Percentiles rank a stretch among this genome's conserved stretches.
Evolutionary conservation across 1,140 invertebrate genomes (phyloP).

Genomic region (Zaprionus ghesquierei): DNA sequence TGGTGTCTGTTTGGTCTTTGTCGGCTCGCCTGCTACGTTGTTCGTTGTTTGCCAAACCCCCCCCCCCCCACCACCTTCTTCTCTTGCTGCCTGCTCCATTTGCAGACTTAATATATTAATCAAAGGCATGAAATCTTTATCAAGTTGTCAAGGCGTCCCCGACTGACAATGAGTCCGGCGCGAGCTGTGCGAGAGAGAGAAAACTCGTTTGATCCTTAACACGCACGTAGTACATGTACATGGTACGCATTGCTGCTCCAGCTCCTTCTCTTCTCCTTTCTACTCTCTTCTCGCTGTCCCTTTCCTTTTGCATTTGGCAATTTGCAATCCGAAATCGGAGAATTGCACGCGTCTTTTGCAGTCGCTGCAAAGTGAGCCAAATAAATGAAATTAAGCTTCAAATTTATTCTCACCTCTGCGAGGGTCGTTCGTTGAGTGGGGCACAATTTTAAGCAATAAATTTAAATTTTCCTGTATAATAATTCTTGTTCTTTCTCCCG

Average conservation of each 20-base stretch:
- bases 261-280: neutral
- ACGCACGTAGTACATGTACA: conserved; percentile 46
- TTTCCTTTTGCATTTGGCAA: conserved; percentile 55
- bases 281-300: neutral
- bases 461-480: no score
- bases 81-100: neutral
- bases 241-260: neutral
- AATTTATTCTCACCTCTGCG: conserved; percentile 17
- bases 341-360: conserved; percentile 19
- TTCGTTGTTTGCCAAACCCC: conserved; percentile 29
- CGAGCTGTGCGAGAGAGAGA: conserved; percentile 15
- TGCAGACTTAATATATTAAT: conserved; percentile 74
- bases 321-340: conserved; percentile 62
- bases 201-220: conserved; percentile 78
- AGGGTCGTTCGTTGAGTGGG: conserved; percentile 2
- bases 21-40: conserved; percentile 16
- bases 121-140: conserved; percentile 80
- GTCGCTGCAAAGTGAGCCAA: conserved; percentile 15
- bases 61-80: neutral
- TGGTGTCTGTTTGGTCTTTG: conserved; percentile 39
- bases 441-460: no score
- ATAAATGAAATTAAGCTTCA: conserved; percentile 22
- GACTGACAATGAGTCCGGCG: conserved; percentile 46
- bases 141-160: conserved; percentile 69
- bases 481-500: no score